Evolutionary conservation across 1,140 invertebrate species (phyloP).

Genomic region (Trichonephila clavipes): DNA sequence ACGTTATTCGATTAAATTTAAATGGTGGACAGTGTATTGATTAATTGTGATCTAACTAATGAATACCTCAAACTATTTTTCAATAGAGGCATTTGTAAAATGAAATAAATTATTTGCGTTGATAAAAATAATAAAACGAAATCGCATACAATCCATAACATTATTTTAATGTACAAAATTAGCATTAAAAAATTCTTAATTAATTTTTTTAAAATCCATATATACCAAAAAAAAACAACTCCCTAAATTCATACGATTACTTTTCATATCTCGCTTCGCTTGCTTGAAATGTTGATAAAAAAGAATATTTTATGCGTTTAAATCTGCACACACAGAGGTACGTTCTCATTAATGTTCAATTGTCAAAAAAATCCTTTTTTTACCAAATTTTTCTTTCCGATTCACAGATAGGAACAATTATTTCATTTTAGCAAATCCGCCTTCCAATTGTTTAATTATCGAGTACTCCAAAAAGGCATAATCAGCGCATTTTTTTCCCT

Average conservation of each 20-base stretch:
- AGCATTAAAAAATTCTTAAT: no score
- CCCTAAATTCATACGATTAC: background rate
- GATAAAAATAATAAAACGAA: no score
- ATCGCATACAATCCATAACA: no score
- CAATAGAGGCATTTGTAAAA: no score
- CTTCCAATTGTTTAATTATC: conserved; percentile 61
- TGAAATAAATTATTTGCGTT: no score
- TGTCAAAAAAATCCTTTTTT: background rate
- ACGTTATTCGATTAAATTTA: no score
- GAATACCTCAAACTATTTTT: no score
- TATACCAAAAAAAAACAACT: background rate
- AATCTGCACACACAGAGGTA: background rate
- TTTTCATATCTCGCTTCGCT: background rate
- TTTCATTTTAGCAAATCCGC: conserved; percentile 48
- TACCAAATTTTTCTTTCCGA: background rate
- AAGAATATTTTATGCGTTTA: background rate
- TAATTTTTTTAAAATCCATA: background rate
- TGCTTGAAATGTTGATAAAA: background rate
- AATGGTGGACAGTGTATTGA: no score
- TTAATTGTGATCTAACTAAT: no score
- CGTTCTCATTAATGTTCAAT: background rate
- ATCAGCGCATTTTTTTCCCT: background rate
- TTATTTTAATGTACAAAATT: no score
- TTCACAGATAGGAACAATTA: conserved; percentile 37
- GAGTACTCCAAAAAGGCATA: conserved; percentile 37